Base-by-base conservation (phyloP, 2,113 vertebrate genomes). In the Albula goreensis region DNA sequence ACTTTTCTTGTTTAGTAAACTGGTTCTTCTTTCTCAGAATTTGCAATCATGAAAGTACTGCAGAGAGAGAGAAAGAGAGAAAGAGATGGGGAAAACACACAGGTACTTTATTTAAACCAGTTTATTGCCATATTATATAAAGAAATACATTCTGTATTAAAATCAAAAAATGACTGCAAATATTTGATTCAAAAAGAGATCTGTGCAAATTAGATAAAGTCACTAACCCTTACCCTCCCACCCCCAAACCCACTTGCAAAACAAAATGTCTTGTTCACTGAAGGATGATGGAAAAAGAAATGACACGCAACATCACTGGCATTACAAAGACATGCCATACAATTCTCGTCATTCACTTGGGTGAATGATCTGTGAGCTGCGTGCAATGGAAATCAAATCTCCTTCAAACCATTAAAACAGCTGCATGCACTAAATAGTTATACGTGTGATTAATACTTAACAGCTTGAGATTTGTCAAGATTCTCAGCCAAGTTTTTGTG, bases 91-190 rank as follows among this genome's bases (percentile, higher is more conserved):
- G 31, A 41, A n/a, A 7, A 31, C 70, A 25, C 2, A 74, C 22
- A 5, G 22, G 70, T n/a, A 74, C 49, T 52, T 5, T 50, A n/a
- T 87, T 81, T 3, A 78, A 81, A 84, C 82, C 78, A 70, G 31
- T 88, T 90, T 87, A 87, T 84, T 88, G 79, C 51, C 86, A 89
- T 90, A 85, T 89, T 85, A 88, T 90, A 87, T 89, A 91, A 89
- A 91, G 87, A 89, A 91, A 87, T 89, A 90, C 89, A 90, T 87
- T 89, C 86, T 89, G 85, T 90, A 90, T 80, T 86, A 88, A 88
- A 86, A 90, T 87, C 83, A 84, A 89, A 89, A 87, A 86, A 90
- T 57, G 86, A 87, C 85, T 86, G 88, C 84, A 88, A 87, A 87
- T 57, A 83, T 89, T 88, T 79, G 74, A 85, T 85, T 84, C 22